Conservation (phyloP, 1,140 invertebrate genomes). For the Psix sp. region DNA sequence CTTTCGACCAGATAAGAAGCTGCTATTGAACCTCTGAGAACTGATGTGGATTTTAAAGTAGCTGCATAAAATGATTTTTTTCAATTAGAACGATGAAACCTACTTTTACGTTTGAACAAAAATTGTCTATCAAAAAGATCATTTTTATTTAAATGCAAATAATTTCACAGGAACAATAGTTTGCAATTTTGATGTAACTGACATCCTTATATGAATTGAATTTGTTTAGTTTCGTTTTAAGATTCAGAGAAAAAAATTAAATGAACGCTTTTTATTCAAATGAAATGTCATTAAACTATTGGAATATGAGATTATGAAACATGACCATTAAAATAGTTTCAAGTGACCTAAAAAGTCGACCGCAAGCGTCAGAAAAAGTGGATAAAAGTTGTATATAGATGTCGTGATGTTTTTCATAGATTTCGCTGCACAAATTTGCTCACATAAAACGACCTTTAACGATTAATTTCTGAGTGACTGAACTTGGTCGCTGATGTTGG, state of each 20-base stretch:
- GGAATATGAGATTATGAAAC: slow-evolving; percentile 18
- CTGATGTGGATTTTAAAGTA: too few relatives aligned
- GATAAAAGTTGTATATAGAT: slow-evolving; percentile 22
- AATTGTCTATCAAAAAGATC: too few relatives aligned
- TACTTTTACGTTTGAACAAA: too few relatives aligned
- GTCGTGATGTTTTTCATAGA: slow-evolving; percentile 29
- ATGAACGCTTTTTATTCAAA: too few relatives aligned
- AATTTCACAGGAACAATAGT: too few relatives aligned
- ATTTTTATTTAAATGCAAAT: too few relatives aligned
- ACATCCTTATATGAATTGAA: too few relatives aligned
- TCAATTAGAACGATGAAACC: too few relatives aligned
- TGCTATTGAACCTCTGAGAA: slow-evolving; percentile 13
- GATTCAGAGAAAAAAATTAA: too few relatives aligned
- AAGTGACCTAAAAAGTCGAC: slow-evolving; percentile 32
- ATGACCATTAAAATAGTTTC: slow-evolving; percentile 29
- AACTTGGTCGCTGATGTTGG: slow-evolving; percentile 6
- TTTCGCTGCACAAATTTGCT: slow-evolving; percentile 6
- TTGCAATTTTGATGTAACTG: too few relatives aligned
- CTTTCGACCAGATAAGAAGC: slow-evolving; percentile 29
- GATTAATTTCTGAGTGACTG: slow-evolving; percentile 33
- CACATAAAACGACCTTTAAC: slow-evolving; percentile 17
- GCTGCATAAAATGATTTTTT: too few relatives aligned
- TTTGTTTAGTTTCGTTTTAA: too few relatives aligned
- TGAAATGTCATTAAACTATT: slow-evolving; percentile 3
- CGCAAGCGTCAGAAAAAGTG: slow-evolving; percentile 6